Percentiles rank a stretch among this genome's conserved stretches.
Conservation (phyloP, 2,113 vertebrate genomes). For the Penelope pileata region DNA sequence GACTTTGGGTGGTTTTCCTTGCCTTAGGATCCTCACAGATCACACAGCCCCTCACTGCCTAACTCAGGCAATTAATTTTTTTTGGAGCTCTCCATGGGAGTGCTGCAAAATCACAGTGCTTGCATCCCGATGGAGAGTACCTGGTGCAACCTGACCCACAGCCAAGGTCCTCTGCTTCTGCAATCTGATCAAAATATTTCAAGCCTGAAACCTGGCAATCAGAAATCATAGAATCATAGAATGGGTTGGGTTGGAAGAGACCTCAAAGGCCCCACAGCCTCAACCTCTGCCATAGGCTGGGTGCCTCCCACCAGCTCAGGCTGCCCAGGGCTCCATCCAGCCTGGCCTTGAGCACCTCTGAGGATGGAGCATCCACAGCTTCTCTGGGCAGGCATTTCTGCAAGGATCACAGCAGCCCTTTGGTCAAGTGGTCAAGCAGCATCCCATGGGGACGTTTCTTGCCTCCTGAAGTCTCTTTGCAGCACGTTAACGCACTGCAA, state of each 20-base stretch:
- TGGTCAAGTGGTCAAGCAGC: too few species aligned
- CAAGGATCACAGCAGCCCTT: background rate
- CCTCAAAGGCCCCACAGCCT: too few species aligned
- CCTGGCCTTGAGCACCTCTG: too few species aligned
- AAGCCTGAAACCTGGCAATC: background rate
- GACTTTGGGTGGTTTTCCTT: background rate
- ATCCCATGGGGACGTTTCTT: too few species aligned
- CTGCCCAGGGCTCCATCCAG: too few species aligned
- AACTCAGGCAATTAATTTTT: background rate
- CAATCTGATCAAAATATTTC: background rate
- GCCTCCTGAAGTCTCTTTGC: background rate
- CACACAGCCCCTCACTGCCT: background rate
- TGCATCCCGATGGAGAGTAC: background rate
- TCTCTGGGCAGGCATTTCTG: too few species aligned
- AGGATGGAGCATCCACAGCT: too few species aligned
- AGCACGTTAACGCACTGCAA: background rate
- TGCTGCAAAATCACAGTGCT: background rate
- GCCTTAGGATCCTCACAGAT: background rate
- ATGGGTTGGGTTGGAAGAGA: too few species aligned
- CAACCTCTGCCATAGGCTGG: too few species aligned
- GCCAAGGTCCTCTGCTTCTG: background rate
- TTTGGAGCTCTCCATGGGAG: background rate
- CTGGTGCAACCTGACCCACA: background rate
- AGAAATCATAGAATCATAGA: background rate
- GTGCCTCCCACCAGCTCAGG: too few species aligned